A percentile compares a stretch with the other conserved stretches of the same genome.
Conservation (phyloP, 2,888 invertebrate species). For the Megaustenia siamemsis region DNA sequence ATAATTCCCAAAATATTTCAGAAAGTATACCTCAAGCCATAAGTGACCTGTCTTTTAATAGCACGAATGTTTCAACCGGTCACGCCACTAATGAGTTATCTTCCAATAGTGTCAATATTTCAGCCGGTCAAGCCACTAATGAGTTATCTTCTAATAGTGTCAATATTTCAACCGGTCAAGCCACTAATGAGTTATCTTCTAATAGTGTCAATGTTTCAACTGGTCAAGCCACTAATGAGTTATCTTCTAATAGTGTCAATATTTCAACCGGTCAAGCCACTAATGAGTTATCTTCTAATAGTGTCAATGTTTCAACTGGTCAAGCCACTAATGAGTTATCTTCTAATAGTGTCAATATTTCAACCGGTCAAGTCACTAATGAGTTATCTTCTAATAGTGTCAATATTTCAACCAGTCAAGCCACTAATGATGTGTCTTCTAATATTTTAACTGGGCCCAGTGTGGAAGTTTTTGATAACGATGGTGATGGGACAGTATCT, state of each 20-base stretch:
- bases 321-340: neutral
- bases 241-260: neutral
- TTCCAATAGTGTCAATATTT: constrained; percentile 2
- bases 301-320: constrained; percentile 17
- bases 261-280: neutral
- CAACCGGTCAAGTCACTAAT: neutral
- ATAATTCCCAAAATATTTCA: neutral
- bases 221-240: neutral
- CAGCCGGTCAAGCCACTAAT: neutral
- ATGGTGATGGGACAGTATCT: constrained; percentile 60
- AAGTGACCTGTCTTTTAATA: neutral
- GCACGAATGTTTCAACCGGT: constrained; percentile 4
- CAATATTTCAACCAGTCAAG: constrained; percentile 7
- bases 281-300: neutral
- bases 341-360: constrained; percentile 6
- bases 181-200: neutral
- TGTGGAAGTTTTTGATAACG: constrained; percentile 36
- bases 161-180: neutral
- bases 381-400: neutral
- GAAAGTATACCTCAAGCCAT: neutral
- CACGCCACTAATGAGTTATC: neutral
- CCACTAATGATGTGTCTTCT: neutral
- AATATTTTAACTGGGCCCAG: neutral
- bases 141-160: neutral
- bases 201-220: constrained; percentile 17